Percentiles rank a stretch among this genome's conserved stretches.
These are phyloP conservation scores for Drosophila melanogaster DNA, from an alignment of 1,140 invertebrate genomes.

Conservation along the genomic window DNA sequence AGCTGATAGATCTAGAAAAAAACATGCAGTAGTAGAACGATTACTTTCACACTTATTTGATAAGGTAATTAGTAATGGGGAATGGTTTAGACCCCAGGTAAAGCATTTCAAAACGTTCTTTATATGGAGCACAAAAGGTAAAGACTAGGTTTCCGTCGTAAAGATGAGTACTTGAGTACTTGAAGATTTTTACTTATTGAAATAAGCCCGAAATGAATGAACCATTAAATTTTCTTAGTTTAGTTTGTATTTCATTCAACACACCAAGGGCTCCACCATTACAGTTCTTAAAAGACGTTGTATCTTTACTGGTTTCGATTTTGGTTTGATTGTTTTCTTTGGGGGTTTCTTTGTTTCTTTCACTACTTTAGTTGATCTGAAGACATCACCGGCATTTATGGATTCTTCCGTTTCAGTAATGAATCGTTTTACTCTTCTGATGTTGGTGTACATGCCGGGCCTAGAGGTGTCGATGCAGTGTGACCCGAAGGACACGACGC, in stretches of 20 bases:
- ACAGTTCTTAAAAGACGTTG: too few species aligned
- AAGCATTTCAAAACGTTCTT: background rate
- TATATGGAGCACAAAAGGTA: background rate
- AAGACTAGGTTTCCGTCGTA: too few species aligned
- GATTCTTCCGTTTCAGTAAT: constrained; percentile 8
- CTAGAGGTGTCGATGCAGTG: constrained; percentile 12
- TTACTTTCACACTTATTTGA: background rate
- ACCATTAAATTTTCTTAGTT: too few species aligned
- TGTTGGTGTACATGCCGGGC: constrained; percentile 39
- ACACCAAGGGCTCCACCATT: background rate
- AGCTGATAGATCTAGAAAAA: background rate
- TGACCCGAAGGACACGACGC: constrained; percentile 24
- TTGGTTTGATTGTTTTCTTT: background rate
- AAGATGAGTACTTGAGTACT: too few species aligned
- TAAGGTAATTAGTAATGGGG: background rate
- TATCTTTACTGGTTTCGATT: background rate
- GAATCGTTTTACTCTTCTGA: constrained; percentile 11
- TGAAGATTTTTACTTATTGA: too few species aligned
- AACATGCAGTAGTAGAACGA: background rate
- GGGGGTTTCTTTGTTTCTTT: too few species aligned
- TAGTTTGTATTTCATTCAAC: too few species aligned
- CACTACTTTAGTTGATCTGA: too few species aligned
- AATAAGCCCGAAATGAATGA: too few species aligned
- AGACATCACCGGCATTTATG: background rate
- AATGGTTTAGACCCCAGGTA: background rate